Evolutionary conservation across 2,797 vertebrate species (phyloP), one percentile per base, ranked within the genome.

Genomic region (Phaenicophaeus curvirostris): DNA sequence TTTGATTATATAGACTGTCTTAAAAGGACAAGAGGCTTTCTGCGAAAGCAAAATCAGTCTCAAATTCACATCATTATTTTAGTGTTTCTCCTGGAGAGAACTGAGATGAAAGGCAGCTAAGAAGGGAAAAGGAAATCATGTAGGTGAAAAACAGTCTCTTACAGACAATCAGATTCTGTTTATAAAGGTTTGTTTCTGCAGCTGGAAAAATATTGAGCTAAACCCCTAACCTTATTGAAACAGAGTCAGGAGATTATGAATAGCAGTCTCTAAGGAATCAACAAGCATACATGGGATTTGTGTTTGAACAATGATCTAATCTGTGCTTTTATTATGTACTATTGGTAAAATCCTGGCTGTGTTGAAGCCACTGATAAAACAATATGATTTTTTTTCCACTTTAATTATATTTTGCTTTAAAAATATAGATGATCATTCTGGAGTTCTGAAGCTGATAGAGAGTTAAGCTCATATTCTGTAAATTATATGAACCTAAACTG

Each of bases 211-310:
- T 91, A 84, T 69, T 90, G 83, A 94, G n/a, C 67, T 90, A 96
- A 95, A 89, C 66, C n/a, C n/a, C 39, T 85, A 94, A 87, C 51
- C 63, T 92, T 95, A 86, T 81, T 95, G 94, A 94, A 95, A 96
- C 46, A 72, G 80, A 94, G 71, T 93, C 90, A 93, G 55, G 88
- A 86, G 80, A 94, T 94, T 93, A 93, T 73, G 77, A 95, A 91
- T 86, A 94, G 19, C 77, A 91, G 35, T 78, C 94, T 94, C 87
- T 62, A 59, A 78, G 90, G 90, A 80, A 89, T 93, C 84, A 94
- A 85, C 28, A 91, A 93, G 53, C 67, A 69, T 85, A 69, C 58
- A 69, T 19, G 46, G 39, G 55, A 91, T 90, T 93, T 89, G 59
- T 93, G 28, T 84, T 93, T 86, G 90, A 96, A 89, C 83, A 92